Evolutionary conservation across 2,113 vertebrate genomes (phyloP).

Genomic region (Platycercus adscitus): DNA sequence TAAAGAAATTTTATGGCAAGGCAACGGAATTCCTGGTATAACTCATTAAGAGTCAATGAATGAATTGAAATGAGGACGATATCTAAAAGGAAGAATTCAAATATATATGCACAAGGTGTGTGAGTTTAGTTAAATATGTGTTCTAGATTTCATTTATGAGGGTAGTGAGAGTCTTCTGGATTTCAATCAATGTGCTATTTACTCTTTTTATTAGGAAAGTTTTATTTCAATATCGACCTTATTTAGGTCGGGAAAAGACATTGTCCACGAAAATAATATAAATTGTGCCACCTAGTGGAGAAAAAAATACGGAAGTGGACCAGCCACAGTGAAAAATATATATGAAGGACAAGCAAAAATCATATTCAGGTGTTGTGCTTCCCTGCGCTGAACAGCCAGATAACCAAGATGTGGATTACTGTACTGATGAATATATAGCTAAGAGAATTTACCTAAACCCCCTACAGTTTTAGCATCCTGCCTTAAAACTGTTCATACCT

Average conservation of each 20-base stretch:
- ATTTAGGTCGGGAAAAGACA: not conserved
- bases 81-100: slow-evolving; percentile 46
- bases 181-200: slow-evolving; percentile 12
- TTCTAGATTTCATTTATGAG: not conserved
- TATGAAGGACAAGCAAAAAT: not conserved
- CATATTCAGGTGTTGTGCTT: not conserved
- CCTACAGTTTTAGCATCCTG: not conserved
- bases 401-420: not conserved
- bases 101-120: not conserved
- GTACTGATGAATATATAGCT: not conserved
- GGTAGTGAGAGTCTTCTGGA: not conserved
- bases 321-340: not conserved
- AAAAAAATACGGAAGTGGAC: not conserved
- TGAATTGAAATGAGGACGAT: not conserved
- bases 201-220: not conserved
- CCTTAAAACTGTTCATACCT: not conserved
- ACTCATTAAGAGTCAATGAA: not conserved
- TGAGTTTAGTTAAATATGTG: slow-evolving; percentile 15
- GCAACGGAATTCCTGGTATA: not conserved
- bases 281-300: slow-evolving; percentile 77
- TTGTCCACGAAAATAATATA: slow-evolving; percentile 63
- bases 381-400: not conserved
- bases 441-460: not conserved
- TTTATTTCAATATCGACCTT: not conserved
- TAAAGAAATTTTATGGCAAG: not conserved